These are phyloP conservation scores for Sebastes aleutianus DNA, from an alignment of 2,797 vertebrate species.

Conservation along the genomic window DNA sequence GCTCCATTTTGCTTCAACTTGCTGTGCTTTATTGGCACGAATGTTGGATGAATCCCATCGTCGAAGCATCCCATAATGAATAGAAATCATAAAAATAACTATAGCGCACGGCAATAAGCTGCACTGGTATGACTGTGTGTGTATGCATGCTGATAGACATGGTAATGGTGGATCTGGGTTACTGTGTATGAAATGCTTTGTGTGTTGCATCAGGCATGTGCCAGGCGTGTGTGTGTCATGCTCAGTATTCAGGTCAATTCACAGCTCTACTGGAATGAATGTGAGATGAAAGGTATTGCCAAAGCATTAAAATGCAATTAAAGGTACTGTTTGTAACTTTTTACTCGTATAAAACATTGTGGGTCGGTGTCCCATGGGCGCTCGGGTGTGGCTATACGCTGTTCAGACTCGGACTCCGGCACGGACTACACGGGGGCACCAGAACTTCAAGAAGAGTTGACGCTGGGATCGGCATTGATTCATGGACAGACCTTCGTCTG, in stretches of 20 bases:
- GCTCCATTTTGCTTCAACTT: slow-evolving; percentile 20
- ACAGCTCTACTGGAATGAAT: not conserved
- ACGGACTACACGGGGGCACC: no score
- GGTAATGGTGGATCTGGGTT: not conserved
- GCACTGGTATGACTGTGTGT: not conserved
- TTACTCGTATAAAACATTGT: no score
- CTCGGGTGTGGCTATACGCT: no score
- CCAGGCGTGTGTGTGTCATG: not conserved
- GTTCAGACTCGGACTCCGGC: no score
- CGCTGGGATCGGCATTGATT: no score
- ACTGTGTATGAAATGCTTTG: not conserved
- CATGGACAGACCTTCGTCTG: no score
- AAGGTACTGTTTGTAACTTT: not conserved
- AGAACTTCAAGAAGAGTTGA: no score
- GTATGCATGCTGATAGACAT: not conserved
- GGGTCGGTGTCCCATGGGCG: no score
- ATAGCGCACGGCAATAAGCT: not conserved
- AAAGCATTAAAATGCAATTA: slow-evolving; percentile 15
- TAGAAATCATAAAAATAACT: slow-evolving; percentile 19
- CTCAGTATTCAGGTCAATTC: not conserved
- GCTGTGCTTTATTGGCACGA: slow-evolving; percentile 2
- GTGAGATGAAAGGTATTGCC: not conserved
- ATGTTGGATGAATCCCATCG: slow-evolving; percentile 4
- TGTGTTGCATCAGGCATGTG: not conserved
- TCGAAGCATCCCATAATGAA: slow-evolving; percentile 15